These are phyloP conservation scores for Dendronephthya gigantea DNA, from an alignment of 64 coral and sea anemone species.

Conservation along the genomic window DNA sequence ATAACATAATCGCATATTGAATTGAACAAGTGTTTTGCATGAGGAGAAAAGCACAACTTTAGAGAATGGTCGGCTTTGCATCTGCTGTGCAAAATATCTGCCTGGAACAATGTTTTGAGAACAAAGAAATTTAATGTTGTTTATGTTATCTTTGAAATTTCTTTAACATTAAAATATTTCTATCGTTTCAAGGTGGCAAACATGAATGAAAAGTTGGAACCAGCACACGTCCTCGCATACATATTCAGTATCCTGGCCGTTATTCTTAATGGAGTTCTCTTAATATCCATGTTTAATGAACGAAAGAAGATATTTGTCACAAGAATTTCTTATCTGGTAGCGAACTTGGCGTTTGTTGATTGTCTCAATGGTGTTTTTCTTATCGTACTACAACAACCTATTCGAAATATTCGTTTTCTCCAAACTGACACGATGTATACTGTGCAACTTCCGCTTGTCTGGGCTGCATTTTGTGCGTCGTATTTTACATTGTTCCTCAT, in stretches of 20 bases:
- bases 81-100: too few relatives aligned
- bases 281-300: neutral
- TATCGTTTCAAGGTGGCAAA: too few relatives aligned
- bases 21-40: too few relatives aligned
- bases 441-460: neutral
- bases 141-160: too few relatives aligned
- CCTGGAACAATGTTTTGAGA: too few relatives aligned
- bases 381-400: neutral
- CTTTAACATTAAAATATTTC: too few relatives aligned
- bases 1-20: too few relatives aligned
- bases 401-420: too few relatives aligned
- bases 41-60: too few relatives aligned
- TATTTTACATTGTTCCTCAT: neutral
- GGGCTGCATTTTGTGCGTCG: neutral
- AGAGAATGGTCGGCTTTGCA: too few relatives aligned
- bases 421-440: neutral
- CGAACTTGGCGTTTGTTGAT: neutral
- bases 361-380: neutral
- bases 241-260: neutral
- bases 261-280: neutral
- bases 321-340: neutral
- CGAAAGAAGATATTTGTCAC: constrained; percentile 1
- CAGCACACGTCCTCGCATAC: neutral
- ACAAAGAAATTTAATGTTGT: too few relatives aligned
- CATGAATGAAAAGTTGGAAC: neutral